These are phyloP conservation scores for Hydrochoerus hydrochaeris DNA, from an alignment of 2,113 vertebrate genomes.

Conservation along the genomic window DNA sequence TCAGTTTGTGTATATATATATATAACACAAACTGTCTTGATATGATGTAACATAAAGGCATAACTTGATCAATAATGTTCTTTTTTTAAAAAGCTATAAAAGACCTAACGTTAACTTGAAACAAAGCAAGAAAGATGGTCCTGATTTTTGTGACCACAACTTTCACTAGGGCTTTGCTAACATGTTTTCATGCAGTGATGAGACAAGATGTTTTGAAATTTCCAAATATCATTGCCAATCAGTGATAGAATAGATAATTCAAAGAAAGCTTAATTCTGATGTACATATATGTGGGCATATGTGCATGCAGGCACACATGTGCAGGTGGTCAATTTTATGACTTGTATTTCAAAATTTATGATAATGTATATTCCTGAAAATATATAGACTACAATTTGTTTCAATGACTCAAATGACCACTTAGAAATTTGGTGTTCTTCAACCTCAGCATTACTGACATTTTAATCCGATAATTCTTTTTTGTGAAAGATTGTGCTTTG, in stretches of 20 bases:
- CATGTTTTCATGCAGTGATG: not conserved
- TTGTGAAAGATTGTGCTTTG: not conserved
- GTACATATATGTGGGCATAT: not conserved
- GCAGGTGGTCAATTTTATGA: not conserved
- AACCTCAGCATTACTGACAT: not conserved
- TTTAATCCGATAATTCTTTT: not conserved
- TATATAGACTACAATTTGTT: not conserved
- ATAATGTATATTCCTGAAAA: not conserved
- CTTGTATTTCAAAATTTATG: not conserved
- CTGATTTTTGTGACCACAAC: not conserved
- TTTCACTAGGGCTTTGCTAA: not conserved
- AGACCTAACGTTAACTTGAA: not conserved
- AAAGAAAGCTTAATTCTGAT: not conserved
- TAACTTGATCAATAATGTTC: not conserved
- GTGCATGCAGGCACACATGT: not conserved
- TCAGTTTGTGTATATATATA: too few relatives aligned
- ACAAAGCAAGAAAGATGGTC: not conserved
- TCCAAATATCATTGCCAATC: not conserved
- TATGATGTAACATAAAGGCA: not conserved
- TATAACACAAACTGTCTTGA: not conserved
- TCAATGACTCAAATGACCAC: not conserved
- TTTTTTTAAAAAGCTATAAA: slow-evolving; percentile 4
- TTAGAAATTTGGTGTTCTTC: not conserved
- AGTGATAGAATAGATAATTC: not conserved
- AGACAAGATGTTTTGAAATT: not conserved